A percentile compares a stretch with the other conserved stretches of the same genome.
Conservation (phyloP, 2,888 invertebrate species). For the Choristoneura rosaceana region DNA sequence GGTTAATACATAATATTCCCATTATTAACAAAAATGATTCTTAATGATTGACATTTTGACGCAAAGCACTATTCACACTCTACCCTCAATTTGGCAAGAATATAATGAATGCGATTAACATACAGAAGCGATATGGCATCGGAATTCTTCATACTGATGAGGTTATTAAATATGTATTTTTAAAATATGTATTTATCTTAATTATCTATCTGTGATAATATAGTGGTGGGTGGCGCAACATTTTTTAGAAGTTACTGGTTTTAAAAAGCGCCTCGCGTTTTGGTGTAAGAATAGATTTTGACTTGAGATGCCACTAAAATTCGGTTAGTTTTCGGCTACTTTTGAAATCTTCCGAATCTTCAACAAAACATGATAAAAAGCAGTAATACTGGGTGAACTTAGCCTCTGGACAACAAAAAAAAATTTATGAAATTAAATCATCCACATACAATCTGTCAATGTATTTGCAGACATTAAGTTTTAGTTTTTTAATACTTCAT, state of each 20-base stretch:
- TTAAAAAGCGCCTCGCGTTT: background rate
- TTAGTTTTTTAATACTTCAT: too few species aligned
- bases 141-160: constrained; percentile 7
- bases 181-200: constrained; percentile 36
- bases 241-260: background rate
- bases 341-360: too few species aligned
- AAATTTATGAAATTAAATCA: too few species aligned
- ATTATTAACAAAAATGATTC: constrained; percentile 22
- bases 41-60: constrained; percentile 38
- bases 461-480: too few species aligned
- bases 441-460: too few species aligned
- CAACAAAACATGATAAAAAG: too few species aligned
- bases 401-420: too few species aligned
- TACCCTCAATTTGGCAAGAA: constrained; percentile 22
- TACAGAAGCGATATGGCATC: constrained; percentile 3
- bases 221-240: constrained; percentile 16
- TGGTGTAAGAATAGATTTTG: too few species aligned
- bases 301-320: too few species aligned
- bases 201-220: constrained; percentile 35
- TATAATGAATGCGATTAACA: constrained; percentile 32
- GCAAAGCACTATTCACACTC: constrained; percentile 10
- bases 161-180: constrained; percentile 25
- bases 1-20: constrained; percentile 23
- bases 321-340: too few species aligned
- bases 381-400: too few species aligned